phyloP scores from a whole-genome alignment of 53 echinoderm and acorn worm species.

The Arbacia lixula region DNA sequence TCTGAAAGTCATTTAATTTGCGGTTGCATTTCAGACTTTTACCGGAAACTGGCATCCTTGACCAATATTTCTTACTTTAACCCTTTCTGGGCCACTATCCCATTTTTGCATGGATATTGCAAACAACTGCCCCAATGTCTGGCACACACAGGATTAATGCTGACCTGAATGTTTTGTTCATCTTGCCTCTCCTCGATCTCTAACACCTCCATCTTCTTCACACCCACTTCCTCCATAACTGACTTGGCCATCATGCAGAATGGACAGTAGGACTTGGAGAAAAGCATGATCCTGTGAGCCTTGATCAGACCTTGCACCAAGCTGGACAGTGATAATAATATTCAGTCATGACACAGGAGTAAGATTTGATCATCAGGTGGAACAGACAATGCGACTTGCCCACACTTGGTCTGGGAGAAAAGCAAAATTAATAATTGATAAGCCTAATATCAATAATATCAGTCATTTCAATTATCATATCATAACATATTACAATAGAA shows the following conservation, averaged over 20 bases:
- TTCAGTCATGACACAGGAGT: no score
- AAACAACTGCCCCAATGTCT: no score
- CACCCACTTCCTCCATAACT: slow-evolving; percentile 77
- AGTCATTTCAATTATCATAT: not conserved
- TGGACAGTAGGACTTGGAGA: slow-evolving; percentile 95
- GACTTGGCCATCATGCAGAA: slow-evolving; percentile 90
- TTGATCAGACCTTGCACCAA: slow-evolving; percentile 76
- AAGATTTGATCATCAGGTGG: no score
- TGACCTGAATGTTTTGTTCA: slow-evolving; percentile 84
- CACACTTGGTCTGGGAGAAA: not conserved
- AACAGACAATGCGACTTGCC: not conserved
- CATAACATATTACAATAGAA: no score
- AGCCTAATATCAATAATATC: not conserved
- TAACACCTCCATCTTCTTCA: slow-evolving; percentile 73
- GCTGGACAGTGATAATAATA: slow-evolving; percentile 49
- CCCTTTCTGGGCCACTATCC: no score
- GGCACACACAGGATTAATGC: not conserved
- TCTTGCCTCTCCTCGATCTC: slow-evolving; percentile 87
- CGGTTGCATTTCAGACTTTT: no score
- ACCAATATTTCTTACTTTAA: no score
- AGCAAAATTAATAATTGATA: not conserved
- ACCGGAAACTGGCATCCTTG: no score
- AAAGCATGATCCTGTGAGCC: slow-evolving; percentile 80
- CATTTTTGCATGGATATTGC: no score
- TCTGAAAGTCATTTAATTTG: no score